These are phyloP conservation scores for Leucophenga varia DNA, from an alignment of 1,140 invertebrate species.

Conservation along the genomic window DNA sequence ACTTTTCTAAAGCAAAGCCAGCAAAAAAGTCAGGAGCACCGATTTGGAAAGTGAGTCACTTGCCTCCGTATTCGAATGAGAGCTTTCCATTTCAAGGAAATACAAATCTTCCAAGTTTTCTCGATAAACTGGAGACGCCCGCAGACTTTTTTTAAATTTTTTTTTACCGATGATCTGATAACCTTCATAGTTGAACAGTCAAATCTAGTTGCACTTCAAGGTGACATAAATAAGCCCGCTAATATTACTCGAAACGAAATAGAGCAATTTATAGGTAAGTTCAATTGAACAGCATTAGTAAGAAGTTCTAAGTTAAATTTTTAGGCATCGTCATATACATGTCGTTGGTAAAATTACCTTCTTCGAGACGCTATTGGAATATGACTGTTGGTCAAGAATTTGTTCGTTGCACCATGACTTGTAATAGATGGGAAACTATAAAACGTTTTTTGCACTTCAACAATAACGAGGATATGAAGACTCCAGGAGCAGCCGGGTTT, in stretches of 20 bases:
- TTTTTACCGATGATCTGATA: constrained; percentile 23
- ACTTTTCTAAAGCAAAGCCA: constrained; percentile 11
- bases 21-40: constrained; percentile 6
- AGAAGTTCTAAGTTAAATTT: too few relatives aligned
- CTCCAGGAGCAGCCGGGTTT: constrained; percentile 42
- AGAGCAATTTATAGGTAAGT: constrained; percentile 34
- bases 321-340: constrained; percentile 29
- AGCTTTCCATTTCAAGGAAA: constrained; percentile 9
- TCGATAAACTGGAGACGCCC: constrained; percentile 10
- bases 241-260: constrained; percentile 31
- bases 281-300: too few relatives aligned
- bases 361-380: constrained; percentile 29
- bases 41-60: constrained; percentile 6
- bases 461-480: constrained; percentile 29
- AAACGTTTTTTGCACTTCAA: constrained; percentile 38
- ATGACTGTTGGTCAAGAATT: constrained; percentile 21
- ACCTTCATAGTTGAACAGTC: constrained; percentile 12
- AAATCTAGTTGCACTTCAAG: constrained; percentile 16
- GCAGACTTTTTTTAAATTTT: constrained; percentile 20
- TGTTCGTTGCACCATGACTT: constrained; percentile 26
- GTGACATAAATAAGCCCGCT: constrained; percentile 19
- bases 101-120: constrained; percentile 9
- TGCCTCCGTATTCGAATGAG: constrained; percentile 2
- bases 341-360: constrained; percentile 23
- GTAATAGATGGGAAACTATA: constrained; percentile 34